A percentile compares a stretch with the other conserved stretches of the same genome.
Evolutionary conservation across 2,113 vertebrate genomes (phyloP).

Genomic region (Hemibagrus wyckioides): DNA sequence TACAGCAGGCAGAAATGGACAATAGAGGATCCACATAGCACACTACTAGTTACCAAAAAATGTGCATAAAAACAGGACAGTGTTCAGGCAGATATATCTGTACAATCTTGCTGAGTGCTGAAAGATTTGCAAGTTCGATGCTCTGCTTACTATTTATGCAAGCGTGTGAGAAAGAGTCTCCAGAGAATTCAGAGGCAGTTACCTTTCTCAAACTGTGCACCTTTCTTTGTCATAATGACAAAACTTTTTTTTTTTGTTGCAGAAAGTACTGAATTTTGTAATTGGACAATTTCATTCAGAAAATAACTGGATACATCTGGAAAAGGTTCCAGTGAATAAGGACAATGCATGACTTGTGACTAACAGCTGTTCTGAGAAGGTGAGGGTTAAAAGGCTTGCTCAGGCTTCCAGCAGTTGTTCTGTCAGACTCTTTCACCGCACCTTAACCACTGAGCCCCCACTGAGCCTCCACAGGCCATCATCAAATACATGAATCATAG

Average conservation of each 20-base stretch:
- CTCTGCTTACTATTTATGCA: slow-evolving; percentile 10
- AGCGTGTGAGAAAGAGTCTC: neutral
- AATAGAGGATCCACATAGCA: neutral
- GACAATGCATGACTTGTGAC: neutral
- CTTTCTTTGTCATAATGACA: neutral
- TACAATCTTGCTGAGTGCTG: neutral
- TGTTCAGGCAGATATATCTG: neutral
- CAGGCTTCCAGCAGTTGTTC: neutral
- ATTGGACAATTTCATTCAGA: neutral
- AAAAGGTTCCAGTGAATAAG: neutral
- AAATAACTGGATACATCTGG: neutral
- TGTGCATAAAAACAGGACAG: too few relatives aligned
- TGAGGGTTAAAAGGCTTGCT: neutral
- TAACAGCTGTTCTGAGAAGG: neutral
- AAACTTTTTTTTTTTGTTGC: neutral
- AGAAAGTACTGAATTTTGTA: neutral
- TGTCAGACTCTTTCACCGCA: too few relatives aligned
- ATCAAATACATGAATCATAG: neutral
- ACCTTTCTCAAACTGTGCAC: neutral
- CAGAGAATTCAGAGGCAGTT: neutral
- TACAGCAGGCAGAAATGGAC: neutral
- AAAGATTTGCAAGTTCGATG: neutral
- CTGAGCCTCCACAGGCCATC: neutral
- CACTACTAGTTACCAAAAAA: neutral
- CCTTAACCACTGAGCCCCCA: neutral